Percentiles rank a stretch among this genome's conserved stretches.
phyloP scores from a whole-genome alignment of 2,797 vertebrate genomes.

The Takifugu rubripes region DNA sequence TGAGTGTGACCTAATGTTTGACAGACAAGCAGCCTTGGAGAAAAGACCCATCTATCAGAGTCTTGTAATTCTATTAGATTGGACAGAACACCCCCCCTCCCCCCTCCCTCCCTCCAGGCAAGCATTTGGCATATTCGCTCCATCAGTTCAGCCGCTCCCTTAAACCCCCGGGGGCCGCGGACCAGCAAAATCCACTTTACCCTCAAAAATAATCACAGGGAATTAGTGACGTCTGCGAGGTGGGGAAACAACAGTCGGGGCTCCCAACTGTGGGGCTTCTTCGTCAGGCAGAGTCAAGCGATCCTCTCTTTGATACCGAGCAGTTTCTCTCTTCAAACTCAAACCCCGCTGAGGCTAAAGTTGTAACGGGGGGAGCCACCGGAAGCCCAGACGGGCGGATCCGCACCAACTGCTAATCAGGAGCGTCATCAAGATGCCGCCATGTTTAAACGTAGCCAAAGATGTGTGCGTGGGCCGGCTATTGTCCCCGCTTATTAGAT shows the following conservation, averaged over 20 bases:
- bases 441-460: conserved; percentile 61
- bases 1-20: conserved; percentile 80
- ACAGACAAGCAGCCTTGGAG: conserved; percentile 76
- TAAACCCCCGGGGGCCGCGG: conserved; percentile 50
- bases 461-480: conserved; percentile 43
- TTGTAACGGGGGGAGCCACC: conserved; percentile 32
- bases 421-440: conserved; percentile 49
- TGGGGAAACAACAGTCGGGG: background rate
- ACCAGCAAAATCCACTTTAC: conserved; percentile 58
- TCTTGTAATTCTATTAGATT: conserved; percentile 77
- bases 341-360: conserved; percentile 48
- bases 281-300: conserved; percentile 25
- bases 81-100: conserved; percentile 44
- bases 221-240: conserved; percentile 48
- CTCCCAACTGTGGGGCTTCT: conserved; percentile 21
- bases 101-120: conserved; percentile 20
- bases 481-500: conserved; percentile 53
- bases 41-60: conserved; percentile 73
- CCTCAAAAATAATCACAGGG: conserved; percentile 59
- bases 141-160: conserved; percentile 61
- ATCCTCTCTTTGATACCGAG: conserved; percentile 42
- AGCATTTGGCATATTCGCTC: conserved; percentile 63
- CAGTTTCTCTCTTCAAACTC: conserved; percentile 53
- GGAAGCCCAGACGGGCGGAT: conserved; percentile 47
- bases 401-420: conserved; percentile 51